Evolutionary conservation across 2,797 vertebrate genomes (phyloP), one percentile per base, ranked within the genome.

Genomic region (Cephalopachus bancanus): DNA sequence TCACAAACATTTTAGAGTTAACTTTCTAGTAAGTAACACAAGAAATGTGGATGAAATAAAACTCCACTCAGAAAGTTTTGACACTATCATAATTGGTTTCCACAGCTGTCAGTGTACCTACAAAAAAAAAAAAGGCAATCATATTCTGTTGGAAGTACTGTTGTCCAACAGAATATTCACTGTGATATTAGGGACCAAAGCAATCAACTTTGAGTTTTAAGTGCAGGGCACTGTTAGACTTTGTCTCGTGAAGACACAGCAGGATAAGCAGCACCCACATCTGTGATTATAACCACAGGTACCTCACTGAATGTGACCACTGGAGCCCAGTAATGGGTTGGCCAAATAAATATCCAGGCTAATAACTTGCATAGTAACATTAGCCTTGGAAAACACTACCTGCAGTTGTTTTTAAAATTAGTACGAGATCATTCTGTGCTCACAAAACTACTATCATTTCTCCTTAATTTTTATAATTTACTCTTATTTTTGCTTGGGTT

Each of bases 1-100:
- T 22, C 30, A 0, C 57, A 37, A 30, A 49, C 64, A 0, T 59
- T 79, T 59, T 75, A 90, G n/a, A 53, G 57, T 4, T 49, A 83
- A 57, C 44, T 86, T 95, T 60, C 62, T 74, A 92, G 17, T 55
- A 64, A 83, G 44, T 4, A 65, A 6, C 33, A 0, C 65, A 83
- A 93, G 49, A 93, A 10, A 69, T 26, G 62, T 4, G 15, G 10
- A 62, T 30, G 83, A n/a, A 87, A 5, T 37, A 84, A 9, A 67
- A 76, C 10, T 44, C 78, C 60, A 85, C 8, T 89, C 44, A 91
- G 33, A 84, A 94, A 96, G 87, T 83, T 44, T 59, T 3, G 11
- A 37, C 6, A 17, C 10, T n/a, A 83, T 87, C 33, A 86, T 37
- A 93, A 93, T 93, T 30, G 16, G 8, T 33, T 8, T 74, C 57